phyloP scores from a whole-genome alignment of 2,797 vertebrate species.

The Pogoniulus pusillus region DNA sequence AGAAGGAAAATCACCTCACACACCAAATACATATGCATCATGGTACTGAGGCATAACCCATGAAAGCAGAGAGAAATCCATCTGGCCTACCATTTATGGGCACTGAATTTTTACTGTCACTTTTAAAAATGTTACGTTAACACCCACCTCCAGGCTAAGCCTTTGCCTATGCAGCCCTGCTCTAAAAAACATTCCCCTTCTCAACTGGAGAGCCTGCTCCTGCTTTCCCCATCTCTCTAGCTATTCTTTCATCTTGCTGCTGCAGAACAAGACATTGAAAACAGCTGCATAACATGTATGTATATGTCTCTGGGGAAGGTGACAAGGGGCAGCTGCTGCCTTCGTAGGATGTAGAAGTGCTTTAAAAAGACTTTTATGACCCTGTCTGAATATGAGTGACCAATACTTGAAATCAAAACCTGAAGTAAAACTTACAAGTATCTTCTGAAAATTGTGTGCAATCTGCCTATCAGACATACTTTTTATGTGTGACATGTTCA shows the following conservation, averaged over 20 bases:
- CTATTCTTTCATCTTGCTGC: background rate
- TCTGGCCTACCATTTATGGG: slow-evolving; percentile 25
- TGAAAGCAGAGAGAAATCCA: slow-evolving; percentile 37
- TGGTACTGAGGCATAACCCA: slow-evolving; percentile 2
- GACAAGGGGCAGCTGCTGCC: background rate
- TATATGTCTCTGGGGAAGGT: background rate
- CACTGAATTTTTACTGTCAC: slow-evolving; percentile 43
- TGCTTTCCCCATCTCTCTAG: background rate
- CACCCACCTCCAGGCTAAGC: slow-evolving; percentile 51
- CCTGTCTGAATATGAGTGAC: background rate
- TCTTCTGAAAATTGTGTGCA: background rate
- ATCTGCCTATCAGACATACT: background rate
- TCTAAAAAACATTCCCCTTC: slow-evolving; percentile 47
- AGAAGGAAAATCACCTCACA: background rate
- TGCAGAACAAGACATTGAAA: background rate
- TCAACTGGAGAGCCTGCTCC: slow-evolving; percentile 32
- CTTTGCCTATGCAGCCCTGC: slow-evolving; percentile 9
- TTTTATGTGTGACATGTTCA: background rate
- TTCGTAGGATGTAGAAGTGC: background rate
- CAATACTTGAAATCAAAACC: background rate
- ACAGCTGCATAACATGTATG: background rate
- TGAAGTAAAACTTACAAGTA: background rate
- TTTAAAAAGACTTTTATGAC: background rate
- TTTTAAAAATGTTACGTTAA: slow-evolving; percentile 37
- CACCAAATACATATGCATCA: background rate